phyloP scores from a whole-genome alignment of 2,888 invertebrate genomes.

The Eilema sororculum region DNA sequence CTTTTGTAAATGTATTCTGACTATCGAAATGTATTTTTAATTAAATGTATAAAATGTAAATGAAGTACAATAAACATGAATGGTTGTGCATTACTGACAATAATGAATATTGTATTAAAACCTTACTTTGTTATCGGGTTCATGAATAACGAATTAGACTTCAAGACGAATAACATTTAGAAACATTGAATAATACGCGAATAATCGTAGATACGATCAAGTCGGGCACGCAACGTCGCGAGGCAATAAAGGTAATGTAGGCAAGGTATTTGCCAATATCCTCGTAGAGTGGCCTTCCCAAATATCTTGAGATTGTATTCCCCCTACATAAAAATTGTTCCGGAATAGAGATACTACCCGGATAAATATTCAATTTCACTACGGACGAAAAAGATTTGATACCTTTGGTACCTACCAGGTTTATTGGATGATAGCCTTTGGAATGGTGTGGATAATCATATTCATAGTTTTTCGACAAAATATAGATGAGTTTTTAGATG shows the following conservation, averaged over 20 bases:
- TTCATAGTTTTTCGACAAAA: conserved; percentile 82
- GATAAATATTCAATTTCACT: conserved; percentile 87
- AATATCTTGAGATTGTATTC: conserved; percentile 86
- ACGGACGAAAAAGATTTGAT: conserved; percentile 87
- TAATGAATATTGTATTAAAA: conserved; percentile 54
- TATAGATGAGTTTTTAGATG: conserved; percentile 71
- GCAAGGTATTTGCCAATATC: conserved; percentile 86
- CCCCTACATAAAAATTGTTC: conserved; percentile 87
- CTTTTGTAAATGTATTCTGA: conserved; percentile 25
- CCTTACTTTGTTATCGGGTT: conserved; percentile 51
- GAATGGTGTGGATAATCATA: conserved; percentile 85
- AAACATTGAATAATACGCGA: conserved; percentile 78
- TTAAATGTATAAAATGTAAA: conserved; percentile 32
- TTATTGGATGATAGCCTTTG: conserved; percentile 86
- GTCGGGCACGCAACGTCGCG: conserved; percentile 79
- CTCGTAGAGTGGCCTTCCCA: conserved; percentile 84
- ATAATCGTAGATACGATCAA: conserved; percentile 80
- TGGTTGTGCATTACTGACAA: conserved; percentile 39
- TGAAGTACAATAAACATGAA: conserved; percentile 33
- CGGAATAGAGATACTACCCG: conserved; percentile 86
- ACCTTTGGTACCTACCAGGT: conserved; percentile 83
- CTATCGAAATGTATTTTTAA: conserved; percentile 34
- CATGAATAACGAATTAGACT: conserved; percentile 66
- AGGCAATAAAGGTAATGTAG: conserved; percentile 86
- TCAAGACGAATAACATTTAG: conserved; percentile 70